These are phyloP conservation scores for Charaxes varanes DNA, from an alignment of 1,140 invertebrate genomes.

Conservation along the genomic window DNA sequence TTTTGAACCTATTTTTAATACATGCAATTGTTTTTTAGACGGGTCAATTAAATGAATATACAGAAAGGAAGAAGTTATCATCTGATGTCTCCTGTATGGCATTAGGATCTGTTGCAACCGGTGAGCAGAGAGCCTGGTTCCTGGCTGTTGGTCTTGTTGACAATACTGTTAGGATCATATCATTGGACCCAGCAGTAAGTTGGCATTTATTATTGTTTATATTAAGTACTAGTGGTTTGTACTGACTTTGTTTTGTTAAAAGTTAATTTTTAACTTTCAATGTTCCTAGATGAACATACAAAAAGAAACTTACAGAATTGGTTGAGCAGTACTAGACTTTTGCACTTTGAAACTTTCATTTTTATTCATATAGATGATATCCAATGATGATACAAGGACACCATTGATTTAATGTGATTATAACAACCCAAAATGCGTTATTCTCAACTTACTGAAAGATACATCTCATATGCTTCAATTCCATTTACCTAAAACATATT, in stretches of 20 bases:
- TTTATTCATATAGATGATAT: too few species aligned
- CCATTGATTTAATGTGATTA: conserved; percentile 70
- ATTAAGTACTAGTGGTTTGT: neutral
- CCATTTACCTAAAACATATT: too few species aligned
- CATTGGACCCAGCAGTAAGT: conserved; percentile 92
- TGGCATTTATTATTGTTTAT: conserved; percentile 3
- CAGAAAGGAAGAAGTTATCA: conserved; percentile 96
- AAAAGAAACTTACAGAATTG: too few species aligned
- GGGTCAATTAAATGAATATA: conserved; percentile 98
- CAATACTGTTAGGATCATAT: conserved; percentile 98
- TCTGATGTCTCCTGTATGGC: conserved; percentile 99
- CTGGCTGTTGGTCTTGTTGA: conserved; percentile 97
- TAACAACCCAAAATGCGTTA: conserved; percentile 69
- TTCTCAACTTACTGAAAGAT: conserved; percentile 62
- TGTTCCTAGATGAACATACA: neutral
- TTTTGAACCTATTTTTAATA: conserved; percentile 5
- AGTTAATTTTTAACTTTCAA: conserved; percentile 4
- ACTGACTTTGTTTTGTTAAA: conserved; percentile 9
- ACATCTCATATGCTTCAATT: too few species aligned
- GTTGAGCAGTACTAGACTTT: too few species aligned
- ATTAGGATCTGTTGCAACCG: conserved; percentile 93
- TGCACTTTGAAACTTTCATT: too few species aligned
- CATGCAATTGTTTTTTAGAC: conserved; percentile 84
- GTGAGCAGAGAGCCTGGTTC: conserved; percentile 97
- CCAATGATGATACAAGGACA: conserved; percentile 73